Conservation (phyloP, 2,888 invertebrate species). For the Diaphora mendica region DNA sequence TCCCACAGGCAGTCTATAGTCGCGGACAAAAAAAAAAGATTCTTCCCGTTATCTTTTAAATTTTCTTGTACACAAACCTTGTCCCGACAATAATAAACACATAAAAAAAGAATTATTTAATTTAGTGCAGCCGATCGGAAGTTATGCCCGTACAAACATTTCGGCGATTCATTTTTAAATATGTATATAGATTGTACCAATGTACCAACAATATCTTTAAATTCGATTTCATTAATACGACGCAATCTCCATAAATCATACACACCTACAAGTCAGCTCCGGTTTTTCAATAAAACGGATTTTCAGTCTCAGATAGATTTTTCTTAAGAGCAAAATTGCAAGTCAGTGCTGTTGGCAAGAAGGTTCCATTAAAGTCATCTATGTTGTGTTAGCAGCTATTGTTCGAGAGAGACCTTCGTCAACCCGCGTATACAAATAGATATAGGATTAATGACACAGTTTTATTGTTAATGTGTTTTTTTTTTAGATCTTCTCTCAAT, state of each 20-base stretch:
- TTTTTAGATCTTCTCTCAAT: not conserved
- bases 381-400: conserved; percentile 41
- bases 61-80: no score
- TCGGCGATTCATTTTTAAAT: no score
- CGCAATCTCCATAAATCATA: conserved; percentile 29
- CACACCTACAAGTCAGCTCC: no score
- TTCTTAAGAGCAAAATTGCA: conserved; percentile 55
- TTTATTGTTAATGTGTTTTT: not conserved
- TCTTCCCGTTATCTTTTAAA: no score
- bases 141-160: no score
- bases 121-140: no score
- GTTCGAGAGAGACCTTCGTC: conserved; percentile 62
- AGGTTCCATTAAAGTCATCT: conserved; percentile 63
- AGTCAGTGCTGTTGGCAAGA: conserved; percentile 73
- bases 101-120: no score
- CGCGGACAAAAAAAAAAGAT: no score
- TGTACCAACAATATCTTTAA: no score
- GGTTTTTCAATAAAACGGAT: conserved; percentile 41
- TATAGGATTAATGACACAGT: not conserved
- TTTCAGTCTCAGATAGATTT: conserved; percentile 41
- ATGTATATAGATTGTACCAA: no score
- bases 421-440: conserved; percentile 29
- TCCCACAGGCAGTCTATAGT: no score
- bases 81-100: no score
- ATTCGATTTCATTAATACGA: not conserved